Conservation (phyloP, 2,113 vertebrate genomes). For the Pica pica region DNA sequence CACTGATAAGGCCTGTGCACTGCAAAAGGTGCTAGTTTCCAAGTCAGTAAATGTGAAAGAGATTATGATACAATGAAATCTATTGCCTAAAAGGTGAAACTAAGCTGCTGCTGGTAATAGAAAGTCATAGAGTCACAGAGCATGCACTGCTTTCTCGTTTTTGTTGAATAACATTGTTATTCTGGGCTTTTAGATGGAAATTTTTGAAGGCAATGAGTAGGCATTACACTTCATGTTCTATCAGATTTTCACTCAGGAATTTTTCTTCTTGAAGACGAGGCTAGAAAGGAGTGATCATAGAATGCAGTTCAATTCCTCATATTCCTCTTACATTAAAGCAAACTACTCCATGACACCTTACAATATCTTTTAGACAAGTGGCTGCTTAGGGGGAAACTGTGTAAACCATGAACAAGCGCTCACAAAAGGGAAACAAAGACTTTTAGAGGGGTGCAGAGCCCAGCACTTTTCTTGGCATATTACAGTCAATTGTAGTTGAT, state of each 20-base stretch:
- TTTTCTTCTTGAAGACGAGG: neutral
- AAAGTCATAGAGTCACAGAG: neutral
- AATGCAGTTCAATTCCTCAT: neutral
- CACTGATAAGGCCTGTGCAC: neutral
- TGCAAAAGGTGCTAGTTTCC: neutral
- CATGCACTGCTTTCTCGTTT: neutral
- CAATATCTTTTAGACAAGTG: neutral
- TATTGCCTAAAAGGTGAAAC: neutral
- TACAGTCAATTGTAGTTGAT: neutral
- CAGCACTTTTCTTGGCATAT: neutral
- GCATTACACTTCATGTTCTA: neutral
- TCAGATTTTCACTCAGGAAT: neutral
- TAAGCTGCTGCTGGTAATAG: neutral
- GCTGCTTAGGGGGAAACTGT: neutral
- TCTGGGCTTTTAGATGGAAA: neutral
- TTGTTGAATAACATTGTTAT: neutral
- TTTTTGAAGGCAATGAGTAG: neutral
- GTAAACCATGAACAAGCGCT: neutral
- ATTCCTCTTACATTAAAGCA: neutral
- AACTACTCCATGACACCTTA: neutral
- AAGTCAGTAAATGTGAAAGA: neutral
- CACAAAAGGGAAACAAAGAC: neutral
- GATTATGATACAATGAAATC: fast-evolving
- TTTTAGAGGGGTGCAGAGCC: neutral
- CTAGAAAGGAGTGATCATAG: neutral